Conservation (phyloP, 2,113 vertebrate species). For the Anguilla japonica region DNA sequence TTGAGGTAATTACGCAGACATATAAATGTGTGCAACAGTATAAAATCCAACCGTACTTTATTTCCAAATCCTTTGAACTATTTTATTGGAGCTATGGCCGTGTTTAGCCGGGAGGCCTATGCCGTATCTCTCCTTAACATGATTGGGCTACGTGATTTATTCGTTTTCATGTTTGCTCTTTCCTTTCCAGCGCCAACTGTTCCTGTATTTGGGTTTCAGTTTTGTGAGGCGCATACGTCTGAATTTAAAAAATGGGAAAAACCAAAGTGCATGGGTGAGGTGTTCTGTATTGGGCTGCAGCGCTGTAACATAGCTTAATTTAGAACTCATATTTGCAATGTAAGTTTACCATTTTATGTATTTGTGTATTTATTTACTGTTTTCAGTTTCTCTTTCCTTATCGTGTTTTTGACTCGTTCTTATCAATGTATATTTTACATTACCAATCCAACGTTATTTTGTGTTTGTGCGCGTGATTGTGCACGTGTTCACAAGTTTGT, state of each 20-base stretch:
- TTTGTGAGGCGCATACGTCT: neutral
- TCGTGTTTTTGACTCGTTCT: too few relatives aligned
- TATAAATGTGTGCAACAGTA: neutral
- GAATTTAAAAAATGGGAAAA: neutral
- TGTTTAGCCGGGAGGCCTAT: neutral
- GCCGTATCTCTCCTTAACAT: neutral
- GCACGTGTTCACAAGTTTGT: neutral
- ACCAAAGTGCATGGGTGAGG: neutral
- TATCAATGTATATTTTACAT: too few relatives aligned
- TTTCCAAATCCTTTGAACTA: neutral
- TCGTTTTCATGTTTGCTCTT: neutral
- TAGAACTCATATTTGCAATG: too few relatives aligned
- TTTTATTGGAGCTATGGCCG: neutral
- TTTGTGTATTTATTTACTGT: too few relatives aligned
- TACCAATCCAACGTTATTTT: neutral
- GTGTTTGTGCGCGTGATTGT: neutral
- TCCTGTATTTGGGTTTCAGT: neutral
- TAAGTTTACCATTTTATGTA: too few relatives aligned
- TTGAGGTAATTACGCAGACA: neutral
- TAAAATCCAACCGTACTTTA: neutral
- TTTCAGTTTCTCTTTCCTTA: too few relatives aligned
- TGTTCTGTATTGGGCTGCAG: neutral
- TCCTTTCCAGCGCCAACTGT: neutral
- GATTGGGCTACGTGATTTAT: neutral
- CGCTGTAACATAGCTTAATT: too few relatives aligned